phyloP scores from a whole-genome alignment of 2,888 invertebrate species.

The Temnothorax unifasciatus region DNA sequence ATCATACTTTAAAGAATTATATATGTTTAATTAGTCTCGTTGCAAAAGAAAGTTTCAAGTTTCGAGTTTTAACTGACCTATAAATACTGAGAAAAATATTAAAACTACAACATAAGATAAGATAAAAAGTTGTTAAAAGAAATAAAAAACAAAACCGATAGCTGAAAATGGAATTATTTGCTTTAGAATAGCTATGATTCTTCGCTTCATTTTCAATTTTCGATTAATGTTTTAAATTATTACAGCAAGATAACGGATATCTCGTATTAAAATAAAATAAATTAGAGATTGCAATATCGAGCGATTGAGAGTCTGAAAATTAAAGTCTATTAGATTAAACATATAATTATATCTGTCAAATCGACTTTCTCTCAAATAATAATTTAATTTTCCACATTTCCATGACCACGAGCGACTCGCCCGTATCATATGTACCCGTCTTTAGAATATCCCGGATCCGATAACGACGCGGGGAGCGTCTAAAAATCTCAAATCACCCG shows the following conservation, averaged over 20 bases:
- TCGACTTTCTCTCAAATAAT: background rate
- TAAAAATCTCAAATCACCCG: constrained; percentile 46
- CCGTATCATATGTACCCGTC: background rate
- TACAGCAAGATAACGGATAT: background rate
- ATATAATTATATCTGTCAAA: background rate
- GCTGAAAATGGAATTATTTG: background rate
- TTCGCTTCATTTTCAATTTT: background rate
- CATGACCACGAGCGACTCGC: background rate
- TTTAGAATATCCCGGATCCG: constrained; percentile 19
- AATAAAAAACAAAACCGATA: background rate
- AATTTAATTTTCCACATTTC: constrained; percentile 16
- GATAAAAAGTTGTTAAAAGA: background rate
- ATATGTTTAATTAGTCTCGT: background rate
- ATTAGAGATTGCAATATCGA: background rate
- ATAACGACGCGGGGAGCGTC: constrained; percentile 16
- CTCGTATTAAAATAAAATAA: background rate
- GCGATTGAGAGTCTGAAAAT: background rate
- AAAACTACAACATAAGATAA: background rate
- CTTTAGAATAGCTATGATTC: background rate
- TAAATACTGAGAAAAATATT: background rate
- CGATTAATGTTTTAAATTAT: background rate
- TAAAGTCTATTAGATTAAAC: background rate
- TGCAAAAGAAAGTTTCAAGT: background rate
- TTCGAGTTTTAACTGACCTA: background rate
- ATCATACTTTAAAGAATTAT: background rate